Evolutionary conservation across 1,140 invertebrate species (phyloP), one percentile per base, ranked within the genome.

Genomic region (Drosophila rhopaloa): DNA sequence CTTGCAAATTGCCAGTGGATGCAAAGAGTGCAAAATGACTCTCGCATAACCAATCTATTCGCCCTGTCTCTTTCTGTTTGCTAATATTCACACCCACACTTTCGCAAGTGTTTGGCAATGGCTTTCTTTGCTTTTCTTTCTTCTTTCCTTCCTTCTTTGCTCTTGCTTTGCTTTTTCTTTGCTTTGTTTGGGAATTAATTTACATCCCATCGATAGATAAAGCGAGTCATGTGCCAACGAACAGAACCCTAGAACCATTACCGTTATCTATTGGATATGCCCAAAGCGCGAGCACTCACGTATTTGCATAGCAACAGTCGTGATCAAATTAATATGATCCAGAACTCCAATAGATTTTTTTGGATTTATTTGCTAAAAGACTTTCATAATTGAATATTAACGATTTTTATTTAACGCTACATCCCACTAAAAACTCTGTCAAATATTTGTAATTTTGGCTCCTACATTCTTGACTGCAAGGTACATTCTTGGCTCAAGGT

Each of bases 161-260:
- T 6, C 11, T 10, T 35, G 5, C 19, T 56, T 37, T 67, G 40
- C 35, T 53, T 55, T 37, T 67, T 37, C 35, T 53, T 40, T 66
- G 56, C 59, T 70, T 58, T 67, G 58, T 40, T 55, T 47, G 79
- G 59, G 79, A 83, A 88, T 86, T 83, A 60, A 88, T 88, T 59
- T 59, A 46, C 63, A 59, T 58, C 53, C 72, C 40, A 57, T 70
- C 47, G n/a, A 76, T 71, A 81, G 44, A 47, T 50, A 59, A 48
- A 70, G 57, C 63, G 61, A 81, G 75, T 77, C 75, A 77, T 77
- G 75, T 77, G 75, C 74, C 71, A 46, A 73, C 74, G 70, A 29
- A 47, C 51, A 62, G 48, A 29, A 32, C 29, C 70, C 55, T 53
- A 54, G 68, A 51, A 48, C 56, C 63, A 63, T 77, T 77, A 77